phyloP scores from a whole-genome alignment of 2,888 invertebrate genomes.

The Leuctra nigra region DNA sequence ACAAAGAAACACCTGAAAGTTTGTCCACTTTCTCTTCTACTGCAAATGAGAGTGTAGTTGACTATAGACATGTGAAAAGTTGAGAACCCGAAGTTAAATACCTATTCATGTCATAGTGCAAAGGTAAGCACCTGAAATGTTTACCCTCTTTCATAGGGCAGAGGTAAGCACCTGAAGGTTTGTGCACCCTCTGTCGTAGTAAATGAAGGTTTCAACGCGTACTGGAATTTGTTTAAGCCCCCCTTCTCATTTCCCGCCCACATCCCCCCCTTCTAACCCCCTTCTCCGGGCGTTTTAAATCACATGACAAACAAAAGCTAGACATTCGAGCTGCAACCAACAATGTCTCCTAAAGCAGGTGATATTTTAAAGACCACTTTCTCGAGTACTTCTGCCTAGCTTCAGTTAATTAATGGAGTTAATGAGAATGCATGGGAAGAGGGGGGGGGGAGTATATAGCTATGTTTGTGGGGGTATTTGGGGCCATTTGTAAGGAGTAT shows the following conservation, averaged over 20 bases:
- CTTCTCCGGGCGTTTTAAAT: slow-evolving; percentile 18
- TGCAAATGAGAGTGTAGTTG: too few relatives aligned
- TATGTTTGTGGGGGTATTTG: too few relatives aligned
- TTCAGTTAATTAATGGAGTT: slow-evolving; percentile 27
- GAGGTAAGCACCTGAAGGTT: too few relatives aligned
- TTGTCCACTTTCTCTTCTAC: too few relatives aligned
- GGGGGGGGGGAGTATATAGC: slow-evolving; percentile 11
- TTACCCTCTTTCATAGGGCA: too few relatives aligned
- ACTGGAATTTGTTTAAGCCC: slow-evolving; percentile 17
- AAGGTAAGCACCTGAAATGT: too few relatives aligned
- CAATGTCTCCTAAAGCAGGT: slow-evolving; percentile 12
- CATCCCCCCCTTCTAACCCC: too few relatives aligned
- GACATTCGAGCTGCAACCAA: slow-evolving; percentile 10
- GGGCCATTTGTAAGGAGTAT: background rate
- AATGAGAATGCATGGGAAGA: slow-evolving; percentile 26
- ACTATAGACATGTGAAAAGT: too few relatives aligned
- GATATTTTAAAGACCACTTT: slow-evolving; percentile 18
- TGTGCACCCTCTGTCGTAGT: slow-evolving; percentile 1
- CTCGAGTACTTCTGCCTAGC: slow-evolving; percentile 4
- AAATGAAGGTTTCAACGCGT: background rate
- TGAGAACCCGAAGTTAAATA: too few relatives aligned
- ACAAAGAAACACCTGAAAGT: too few relatives aligned
- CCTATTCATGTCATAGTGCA: too few relatives aligned
- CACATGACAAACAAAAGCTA: slow-evolving; percentile 13
- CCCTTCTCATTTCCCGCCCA: too few relatives aligned